Percentiles rank a stretch among this genome's conserved stretches.
phyloP scores from a whole-genome alignment of 2,113 vertebrate species.

The Montifringilla adamsi region DNA sequence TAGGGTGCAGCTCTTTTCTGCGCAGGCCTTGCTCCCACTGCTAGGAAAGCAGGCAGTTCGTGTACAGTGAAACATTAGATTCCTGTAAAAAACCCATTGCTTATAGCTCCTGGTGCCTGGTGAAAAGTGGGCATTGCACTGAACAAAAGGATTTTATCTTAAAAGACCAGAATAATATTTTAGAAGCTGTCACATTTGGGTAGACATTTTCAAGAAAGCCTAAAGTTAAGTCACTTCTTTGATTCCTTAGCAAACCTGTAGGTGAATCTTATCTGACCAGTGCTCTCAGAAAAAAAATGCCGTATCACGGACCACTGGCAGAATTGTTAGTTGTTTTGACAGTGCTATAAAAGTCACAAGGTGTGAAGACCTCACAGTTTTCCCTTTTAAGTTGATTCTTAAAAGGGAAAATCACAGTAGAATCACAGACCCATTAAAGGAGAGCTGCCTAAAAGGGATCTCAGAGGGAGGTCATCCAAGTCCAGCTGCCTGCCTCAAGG shows the following conservation, averaged over 20 bases:
- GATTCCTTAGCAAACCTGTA: background rate
- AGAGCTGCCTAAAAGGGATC: background rate
- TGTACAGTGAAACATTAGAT: background rate
- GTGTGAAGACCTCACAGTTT: background rate
- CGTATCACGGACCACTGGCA: background rate
- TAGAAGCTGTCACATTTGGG: background rate
- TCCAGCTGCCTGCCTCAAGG: background rate
- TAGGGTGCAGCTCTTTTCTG: background rate
- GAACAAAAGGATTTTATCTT: background rate
- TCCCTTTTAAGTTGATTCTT: background rate
- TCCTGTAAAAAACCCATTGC: background rate
- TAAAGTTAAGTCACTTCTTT: background rate
- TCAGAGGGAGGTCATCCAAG: background rate
- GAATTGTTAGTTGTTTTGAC: background rate
- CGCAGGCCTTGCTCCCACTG: background rate
- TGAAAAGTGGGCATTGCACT: background rate
- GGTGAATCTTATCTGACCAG: background rate
- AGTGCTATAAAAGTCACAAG: background rate
- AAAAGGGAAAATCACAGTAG: background rate
- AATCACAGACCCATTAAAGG: background rate
- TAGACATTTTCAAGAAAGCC: background rate
- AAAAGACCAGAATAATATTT: background rate
- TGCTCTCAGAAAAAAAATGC: background rate
- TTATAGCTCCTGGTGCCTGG: accelerated
- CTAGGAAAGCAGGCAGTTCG: background rate